A percentile compares a stretch with the other conserved stretches of the same genome.
These are phyloP conservation scores for Oreochromis tanganicae DNA, from an alignment of 2,113 vertebrate genomes.

Conservation along the genomic window DNA sequence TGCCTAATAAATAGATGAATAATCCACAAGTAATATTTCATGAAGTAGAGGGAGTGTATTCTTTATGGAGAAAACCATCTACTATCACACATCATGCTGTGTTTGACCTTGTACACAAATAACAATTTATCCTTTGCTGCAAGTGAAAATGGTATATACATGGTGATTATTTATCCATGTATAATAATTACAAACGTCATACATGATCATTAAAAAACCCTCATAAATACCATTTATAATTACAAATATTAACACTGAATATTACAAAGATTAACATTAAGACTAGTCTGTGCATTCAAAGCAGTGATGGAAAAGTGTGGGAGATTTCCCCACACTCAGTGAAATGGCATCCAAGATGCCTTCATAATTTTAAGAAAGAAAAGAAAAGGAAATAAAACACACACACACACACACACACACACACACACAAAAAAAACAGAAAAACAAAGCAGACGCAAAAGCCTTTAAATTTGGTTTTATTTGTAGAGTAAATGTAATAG, in stretches of 20 bases:
- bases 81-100: too few species aligned
- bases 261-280: background rate
- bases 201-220: rapidly evolving
- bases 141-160: too few species aligned
- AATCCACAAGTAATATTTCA: background rate
- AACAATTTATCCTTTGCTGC: too few species aligned
- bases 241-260: background rate
- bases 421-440: too few species aligned
- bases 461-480: background rate
- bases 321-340: background rate
- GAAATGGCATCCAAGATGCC: background rate
- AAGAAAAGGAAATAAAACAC: background rate
- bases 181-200: background rate
- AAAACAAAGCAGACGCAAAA: background rate
- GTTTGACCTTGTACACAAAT: too few species aligned
- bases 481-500: rapidly evolving
- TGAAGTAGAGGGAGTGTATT: too few species aligned
- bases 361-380: background rate
- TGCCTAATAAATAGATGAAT: background rate
- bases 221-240: background rate
- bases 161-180: rapidly evolving
- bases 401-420: too few species aligned
- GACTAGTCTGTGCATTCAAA: background rate
- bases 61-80: too few species aligned
- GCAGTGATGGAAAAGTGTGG: background rate